Evolutionary conservation across 2,888 invertebrate genomes (phyloP), one percentile per base, ranked within the genome.

Genomic region (Ellobium chinense): DNA sequence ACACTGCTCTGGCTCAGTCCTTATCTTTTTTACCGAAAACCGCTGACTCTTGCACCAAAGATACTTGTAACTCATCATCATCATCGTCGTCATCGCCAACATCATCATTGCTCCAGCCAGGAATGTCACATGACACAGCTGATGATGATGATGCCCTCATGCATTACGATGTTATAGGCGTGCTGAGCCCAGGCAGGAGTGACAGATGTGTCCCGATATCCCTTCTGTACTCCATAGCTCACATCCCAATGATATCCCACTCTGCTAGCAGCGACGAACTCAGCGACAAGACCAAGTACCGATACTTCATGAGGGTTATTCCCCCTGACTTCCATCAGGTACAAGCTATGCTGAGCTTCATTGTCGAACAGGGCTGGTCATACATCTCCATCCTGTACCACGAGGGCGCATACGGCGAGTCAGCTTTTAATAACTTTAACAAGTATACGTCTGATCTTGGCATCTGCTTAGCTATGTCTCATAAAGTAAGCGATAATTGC

Each of bases 301-400:
- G 88, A 12, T 88, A 87, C 80, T 88, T 89, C 82, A 69, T 89
- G 81, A 78, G 89, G 12, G 87, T 88, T 80, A 85, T 87, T 0
- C 86, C 89, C 3, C 86, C 89, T n/a, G 89, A 89, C 73, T 74
- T 72, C n/a, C 84, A 85, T 72, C 88, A 88, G 56, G 85, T 86
- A 39, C 74, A 69, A 34, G 87, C 86, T 12, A 87, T 90, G 36
- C 65, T 87, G 12, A 74, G 74, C 31, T 73, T 90, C 9, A 78
- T 89, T 36, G 29, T 60, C 7, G 81, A 84, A 62, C 86, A 88
- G 66, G 95, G 95, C 91, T 96, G 96, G 96, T 96, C 95, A n/a
- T 96, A 96, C 91, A 95, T 96, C 65, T 95, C 95, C 69, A 95
- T 95, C n/a, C 95, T 96, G 78, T 95, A 96, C 91, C 95, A 95